A percentile compares a stretch with the other conserved stretches of the same genome.
Conservation (phyloP, 2,113 vertebrate species). For the Onychostoma macrolepis region DNA sequence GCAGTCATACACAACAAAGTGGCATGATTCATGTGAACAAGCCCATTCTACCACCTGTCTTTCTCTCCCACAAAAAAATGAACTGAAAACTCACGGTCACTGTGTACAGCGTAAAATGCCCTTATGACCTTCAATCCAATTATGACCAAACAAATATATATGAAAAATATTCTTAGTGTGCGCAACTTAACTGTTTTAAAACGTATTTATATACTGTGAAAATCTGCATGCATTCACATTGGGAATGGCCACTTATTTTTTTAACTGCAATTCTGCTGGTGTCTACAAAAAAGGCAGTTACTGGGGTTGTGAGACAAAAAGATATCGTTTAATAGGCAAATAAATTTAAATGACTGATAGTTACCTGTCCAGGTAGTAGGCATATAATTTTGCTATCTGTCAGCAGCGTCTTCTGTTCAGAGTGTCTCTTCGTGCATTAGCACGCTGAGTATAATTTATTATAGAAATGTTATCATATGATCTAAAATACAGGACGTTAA, state of each 20-base stretch:
- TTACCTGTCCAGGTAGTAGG: slow-evolving; percentile 99
- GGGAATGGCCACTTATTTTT: slow-evolving; percentile 9
- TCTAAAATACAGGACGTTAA: slow-evolving; percentile 95
- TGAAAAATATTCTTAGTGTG: background rate
- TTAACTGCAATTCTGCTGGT: slow-evolving; percentile 17
- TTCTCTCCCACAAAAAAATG: background rate
- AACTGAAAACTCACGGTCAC: background rate
- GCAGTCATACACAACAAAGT: background rate
- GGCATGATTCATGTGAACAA: background rate
- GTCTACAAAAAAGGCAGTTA: slow-evolving; percentile 23
- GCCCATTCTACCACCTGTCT: background rate
- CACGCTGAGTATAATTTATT: slow-evolving; percentile 99
- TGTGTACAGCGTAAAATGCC: background rate
- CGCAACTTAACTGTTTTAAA: background rate
- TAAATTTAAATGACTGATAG: slow-evolving; percentile 99
- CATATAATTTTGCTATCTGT: slow-evolving; percentile 99
- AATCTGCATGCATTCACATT: slow-evolving; percentile 41
- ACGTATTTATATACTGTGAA: background rate
- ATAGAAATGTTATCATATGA: slow-evolving; percentile 99
- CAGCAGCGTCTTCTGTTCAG: slow-evolving; percentile 99
- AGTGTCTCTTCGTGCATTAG: slow-evolving; percentile 99
- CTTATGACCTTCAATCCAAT: background rate
- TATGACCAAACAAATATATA: background rate
- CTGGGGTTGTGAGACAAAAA: slow-evolving; percentile 53
- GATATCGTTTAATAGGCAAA: slow-evolving; percentile 83